These are phyloP conservation scores for Sarcophaga rosellei DNA, from an alignment of 2,888 invertebrate species.

Conservation along the genomic window DNA sequence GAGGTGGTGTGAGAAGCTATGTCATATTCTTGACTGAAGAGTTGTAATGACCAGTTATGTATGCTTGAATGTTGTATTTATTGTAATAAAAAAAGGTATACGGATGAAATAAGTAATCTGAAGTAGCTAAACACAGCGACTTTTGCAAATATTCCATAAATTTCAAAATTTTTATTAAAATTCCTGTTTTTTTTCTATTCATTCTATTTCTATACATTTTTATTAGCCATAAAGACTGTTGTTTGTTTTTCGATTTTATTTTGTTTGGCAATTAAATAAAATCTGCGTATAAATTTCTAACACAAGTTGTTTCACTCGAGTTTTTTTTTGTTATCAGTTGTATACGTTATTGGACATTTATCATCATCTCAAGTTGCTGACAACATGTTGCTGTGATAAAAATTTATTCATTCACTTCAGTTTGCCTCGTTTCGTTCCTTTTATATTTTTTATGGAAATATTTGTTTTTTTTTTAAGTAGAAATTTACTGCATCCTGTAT, in stretches of 20 bases:
- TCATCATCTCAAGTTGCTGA: constrained; percentile 62
- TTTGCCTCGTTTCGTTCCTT: neutral
- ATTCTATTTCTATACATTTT: neutral
- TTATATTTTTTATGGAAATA: constrained; percentile 1
- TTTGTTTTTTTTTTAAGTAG: neutral
- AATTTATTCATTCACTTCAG: constrained; percentile 55
- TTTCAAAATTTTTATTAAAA: neutral
- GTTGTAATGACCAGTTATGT: too few relatives aligned
- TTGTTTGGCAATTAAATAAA: constrained; percentile 25
- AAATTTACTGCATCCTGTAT: constrained; percentile 29
- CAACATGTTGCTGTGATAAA: constrained; percentile 65
- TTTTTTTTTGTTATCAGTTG: constrained; percentile 3
- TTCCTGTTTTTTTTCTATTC: neutral
- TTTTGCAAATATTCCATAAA: neutral
- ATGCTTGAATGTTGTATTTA: too few relatives aligned
- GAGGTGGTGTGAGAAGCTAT: too few relatives aligned
- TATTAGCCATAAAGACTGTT: constrained; percentile 9
- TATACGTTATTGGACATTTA: constrained; percentile 61
- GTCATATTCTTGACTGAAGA: too few relatives aligned
- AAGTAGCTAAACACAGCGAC: too few relatives aligned
- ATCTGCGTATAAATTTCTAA: constrained; percentile 36
- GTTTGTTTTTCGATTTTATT: neutral
- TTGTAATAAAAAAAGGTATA: too few relatives aligned
- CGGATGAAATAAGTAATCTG: too few relatives aligned
- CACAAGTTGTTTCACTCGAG: neutral